These are phyloP conservation scores for Physella acuta DNA, from an alignment of 1,140 invertebrate genomes.

Conservation along the genomic window DNA sequence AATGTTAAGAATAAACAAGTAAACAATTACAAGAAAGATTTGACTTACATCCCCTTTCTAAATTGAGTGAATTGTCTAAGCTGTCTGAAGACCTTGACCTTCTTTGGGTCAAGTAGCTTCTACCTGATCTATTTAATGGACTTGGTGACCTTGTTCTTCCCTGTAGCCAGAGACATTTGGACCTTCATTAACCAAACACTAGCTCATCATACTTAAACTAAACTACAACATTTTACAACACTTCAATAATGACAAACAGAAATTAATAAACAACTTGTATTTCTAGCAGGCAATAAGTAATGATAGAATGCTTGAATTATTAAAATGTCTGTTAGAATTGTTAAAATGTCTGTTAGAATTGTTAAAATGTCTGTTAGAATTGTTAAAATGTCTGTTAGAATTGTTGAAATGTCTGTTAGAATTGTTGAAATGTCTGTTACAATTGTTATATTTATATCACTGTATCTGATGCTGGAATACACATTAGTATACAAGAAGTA, in stretches of 20 bases:
- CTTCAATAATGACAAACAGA: too few species aligned
- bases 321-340: too few species aligned
- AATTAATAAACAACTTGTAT: too few species aligned
- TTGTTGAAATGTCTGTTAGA: neutral
- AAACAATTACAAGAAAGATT: neutral
- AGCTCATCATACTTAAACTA: too few species aligned
- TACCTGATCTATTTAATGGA: conserved; percentile 30
- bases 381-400: neutral
- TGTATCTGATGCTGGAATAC: neutral
- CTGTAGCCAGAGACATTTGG: conserved; percentile 24
- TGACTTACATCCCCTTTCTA: conserved; percentile 47
- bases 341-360: neutral
- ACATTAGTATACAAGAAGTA: conserved; percentile 21
- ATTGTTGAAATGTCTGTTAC: neutral
- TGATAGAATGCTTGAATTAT: neutral
- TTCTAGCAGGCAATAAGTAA: too few species aligned
- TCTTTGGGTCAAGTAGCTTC: conserved; percentile 37
- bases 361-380: neutral
- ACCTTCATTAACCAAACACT: too few species aligned
- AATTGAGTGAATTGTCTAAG: conserved; percentile 33
- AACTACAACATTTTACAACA: too few species aligned
- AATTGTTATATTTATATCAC: neutral
- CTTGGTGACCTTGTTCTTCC: conserved; percentile 42
- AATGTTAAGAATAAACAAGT: too few species aligned
- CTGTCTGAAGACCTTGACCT: conserved; percentile 47